Evolutionary conservation across 1,140 invertebrate genomes (phyloP).

Genomic region (Melanaphis sacchari): DNA sequence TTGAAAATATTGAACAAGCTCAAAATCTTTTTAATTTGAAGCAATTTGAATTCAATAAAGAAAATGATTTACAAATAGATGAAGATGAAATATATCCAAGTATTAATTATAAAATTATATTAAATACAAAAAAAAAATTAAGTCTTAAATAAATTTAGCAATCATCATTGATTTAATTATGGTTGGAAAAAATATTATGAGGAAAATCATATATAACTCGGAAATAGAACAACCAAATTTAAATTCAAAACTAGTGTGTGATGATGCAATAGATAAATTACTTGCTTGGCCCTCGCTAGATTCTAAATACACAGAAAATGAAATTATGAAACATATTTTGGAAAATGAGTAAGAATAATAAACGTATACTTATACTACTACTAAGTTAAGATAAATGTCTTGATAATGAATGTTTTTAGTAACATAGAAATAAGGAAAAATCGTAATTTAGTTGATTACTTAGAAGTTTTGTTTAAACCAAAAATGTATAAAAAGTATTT

Average conservation of each 20-base stretch:
- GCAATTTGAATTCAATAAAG: background rate
- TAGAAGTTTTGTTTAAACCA: conserved; percentile 25
- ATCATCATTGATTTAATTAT: conserved; percentile 42
- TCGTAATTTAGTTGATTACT: background rate
- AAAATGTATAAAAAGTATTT: conserved; percentile 27
- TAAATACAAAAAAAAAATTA: background rate
- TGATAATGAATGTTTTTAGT: background rate
- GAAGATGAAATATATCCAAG: conserved; percentile 28
- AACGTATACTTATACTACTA: background rate
- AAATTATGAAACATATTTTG: conserved; percentile 34
- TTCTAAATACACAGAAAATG: background rate
- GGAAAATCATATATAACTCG: background rate
- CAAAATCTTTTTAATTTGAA: conserved; percentile 26
- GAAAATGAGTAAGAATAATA: conserved; percentile 23
- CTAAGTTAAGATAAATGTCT: background rate
- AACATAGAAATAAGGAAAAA: conserved; percentile 41
- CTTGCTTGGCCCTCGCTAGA: background rate
- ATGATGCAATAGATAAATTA: background rate
- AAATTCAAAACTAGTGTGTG: background rate
- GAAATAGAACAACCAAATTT: background rate
- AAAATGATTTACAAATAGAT: background rate
- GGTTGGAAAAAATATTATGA: background rate
- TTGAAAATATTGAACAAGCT: conserved; percentile 49
- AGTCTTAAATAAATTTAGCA: conserved; percentile 6
- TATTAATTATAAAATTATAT: background rate